Evolutionary conservation across 92 coral and sea anemone genomes (phyloP).

Genomic region (Umimayanthus chanpuru): DNA sequence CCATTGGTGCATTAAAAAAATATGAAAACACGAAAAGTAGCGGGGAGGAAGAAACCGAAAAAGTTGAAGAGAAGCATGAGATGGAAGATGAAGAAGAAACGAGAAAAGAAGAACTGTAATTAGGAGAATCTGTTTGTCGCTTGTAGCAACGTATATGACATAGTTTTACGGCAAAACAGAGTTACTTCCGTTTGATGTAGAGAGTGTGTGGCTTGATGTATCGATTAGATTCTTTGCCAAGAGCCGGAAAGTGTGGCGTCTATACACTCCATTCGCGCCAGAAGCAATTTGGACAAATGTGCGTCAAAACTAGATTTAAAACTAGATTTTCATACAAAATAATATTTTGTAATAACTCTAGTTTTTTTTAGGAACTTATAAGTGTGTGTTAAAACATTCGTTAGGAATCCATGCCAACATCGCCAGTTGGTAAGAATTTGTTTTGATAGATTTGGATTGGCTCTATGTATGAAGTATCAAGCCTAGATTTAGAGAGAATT

Average conservation of each 20-base stretch:
- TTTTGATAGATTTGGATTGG: neutral
- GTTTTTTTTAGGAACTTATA: neutral
- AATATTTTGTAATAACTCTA: neutral
- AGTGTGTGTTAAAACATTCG: neutral
- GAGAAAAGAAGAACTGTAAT: neutral
- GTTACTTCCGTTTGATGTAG: neutral
- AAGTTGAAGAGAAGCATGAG: neutral
- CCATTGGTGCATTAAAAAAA: constrained; percentile 72
- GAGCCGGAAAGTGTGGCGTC: neutral
- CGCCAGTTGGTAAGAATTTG: neutral
- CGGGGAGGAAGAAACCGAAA: neutral
- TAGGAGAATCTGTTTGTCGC: neutral
- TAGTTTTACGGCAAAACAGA: neutral
- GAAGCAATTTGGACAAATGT: neutral
- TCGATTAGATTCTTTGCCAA: no score
- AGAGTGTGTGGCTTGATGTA: neutral
- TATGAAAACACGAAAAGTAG: constrained; percentile 27
- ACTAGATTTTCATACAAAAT: neutral
- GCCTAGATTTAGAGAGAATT: neutral
- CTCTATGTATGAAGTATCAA: neutral
- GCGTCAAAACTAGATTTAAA: neutral
- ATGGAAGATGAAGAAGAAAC: neutral
- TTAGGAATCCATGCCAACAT: neutral
- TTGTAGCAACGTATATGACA: no score
- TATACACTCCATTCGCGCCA: neutral